Conservation (phyloP, 2,888 invertebrate genomes). For the Subacronicta megacephala region DNA sequence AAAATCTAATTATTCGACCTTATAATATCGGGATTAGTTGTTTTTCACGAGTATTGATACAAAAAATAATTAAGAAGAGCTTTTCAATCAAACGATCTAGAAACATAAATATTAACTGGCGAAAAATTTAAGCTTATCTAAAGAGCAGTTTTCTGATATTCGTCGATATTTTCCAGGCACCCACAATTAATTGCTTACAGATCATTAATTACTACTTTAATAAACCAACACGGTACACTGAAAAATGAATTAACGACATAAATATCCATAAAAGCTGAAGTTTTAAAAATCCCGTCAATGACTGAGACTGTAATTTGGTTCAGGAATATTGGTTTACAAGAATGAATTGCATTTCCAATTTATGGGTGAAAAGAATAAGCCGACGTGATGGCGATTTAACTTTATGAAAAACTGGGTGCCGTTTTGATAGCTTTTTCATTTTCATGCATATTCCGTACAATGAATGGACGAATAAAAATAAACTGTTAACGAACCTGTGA, state of each 20-base stretch:
- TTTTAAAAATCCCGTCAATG: constrained; percentile 8
- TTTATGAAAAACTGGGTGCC: constrained; percentile 11
- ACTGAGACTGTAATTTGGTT: constrained; percentile 12
- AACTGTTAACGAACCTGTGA: no score
- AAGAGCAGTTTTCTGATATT: not conserved
- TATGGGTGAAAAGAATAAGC: constrained; percentile 37
- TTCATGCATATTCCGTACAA: not conserved
- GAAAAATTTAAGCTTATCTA: not conserved
- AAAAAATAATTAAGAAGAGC: no score
- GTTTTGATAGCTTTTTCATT: constrained; percentile 18
- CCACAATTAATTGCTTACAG: constrained; percentile 2
- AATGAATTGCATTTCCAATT: constrained; percentile 54
- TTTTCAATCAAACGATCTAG: not conserved
- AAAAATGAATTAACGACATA: constrained; percentile 5
- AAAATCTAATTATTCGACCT: no score
- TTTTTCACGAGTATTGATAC: no score
- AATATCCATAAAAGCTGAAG: constrained; percentile 4
- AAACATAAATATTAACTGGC: not conserved
- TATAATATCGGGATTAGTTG: no score
- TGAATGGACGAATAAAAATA: constrained; percentile 9
- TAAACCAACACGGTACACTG: constrained; percentile 5
- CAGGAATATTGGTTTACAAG: constrained; percentile 39
- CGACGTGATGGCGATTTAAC: constrained; percentile 10
- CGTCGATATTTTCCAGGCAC: constrained; percentile 3
- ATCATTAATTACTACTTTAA: constrained; percentile 9